These are phyloP conservation scores for Allolobophora icterica DNA, from an alignment of 2,888 invertebrate species.

Conservation along the genomic window DNA sequence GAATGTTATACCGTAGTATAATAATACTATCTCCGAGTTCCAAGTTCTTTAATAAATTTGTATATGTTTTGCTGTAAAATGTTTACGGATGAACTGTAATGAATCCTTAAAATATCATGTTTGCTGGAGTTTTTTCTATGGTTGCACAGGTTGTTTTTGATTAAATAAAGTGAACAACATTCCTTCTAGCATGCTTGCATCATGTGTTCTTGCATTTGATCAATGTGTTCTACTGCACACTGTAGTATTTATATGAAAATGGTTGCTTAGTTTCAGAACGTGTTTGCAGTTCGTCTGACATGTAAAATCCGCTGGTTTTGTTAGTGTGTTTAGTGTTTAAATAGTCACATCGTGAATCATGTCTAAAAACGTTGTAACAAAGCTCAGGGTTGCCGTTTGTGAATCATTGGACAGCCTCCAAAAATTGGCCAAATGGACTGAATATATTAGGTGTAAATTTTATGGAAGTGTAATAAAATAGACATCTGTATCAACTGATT, in stretches of 20 bases:
- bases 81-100: not conserved
- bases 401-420: not conserved
- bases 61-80: not conserved
- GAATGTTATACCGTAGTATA: not conserved
- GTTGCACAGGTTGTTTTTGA: too few species aligned
- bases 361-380: not conserved
- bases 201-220: not conserved
- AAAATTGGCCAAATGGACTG: not conserved
- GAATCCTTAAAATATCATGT: not conserved
- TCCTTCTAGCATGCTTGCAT: not conserved
- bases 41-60: not conserved
- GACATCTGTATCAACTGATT: too few species aligned
- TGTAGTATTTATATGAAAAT: not conserved
- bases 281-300: not conserved
- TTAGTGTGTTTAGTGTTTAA: not conserved
- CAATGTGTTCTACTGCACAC: not conserved
- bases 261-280: constrained; percentile 1
- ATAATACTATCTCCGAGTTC: too few species aligned
- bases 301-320: not conserved
- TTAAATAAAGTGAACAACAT: not conserved
- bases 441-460: too few species aligned
- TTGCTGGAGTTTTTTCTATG: not conserved
- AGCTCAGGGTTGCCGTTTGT: not conserved
- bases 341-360: not conserved
- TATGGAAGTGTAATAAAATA: too few species aligned